phyloP scores from a whole-genome alignment of 1,140 invertebrate species.

The Diorhabda sublineata region DNA sequence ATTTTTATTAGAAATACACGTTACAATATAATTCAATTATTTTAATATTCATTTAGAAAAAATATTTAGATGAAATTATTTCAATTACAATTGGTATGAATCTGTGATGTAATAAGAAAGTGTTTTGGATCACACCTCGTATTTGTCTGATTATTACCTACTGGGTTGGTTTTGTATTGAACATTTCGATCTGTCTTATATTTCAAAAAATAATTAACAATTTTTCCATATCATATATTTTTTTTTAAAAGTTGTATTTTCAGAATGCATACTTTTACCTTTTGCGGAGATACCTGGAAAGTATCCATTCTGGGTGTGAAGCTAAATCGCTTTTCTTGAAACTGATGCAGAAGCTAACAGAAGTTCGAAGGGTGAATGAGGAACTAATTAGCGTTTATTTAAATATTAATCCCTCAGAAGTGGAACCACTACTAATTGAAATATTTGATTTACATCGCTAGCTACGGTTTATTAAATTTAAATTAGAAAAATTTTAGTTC shows the following conservation, averaged over 20 bases:
- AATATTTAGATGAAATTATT: too few species aligned
- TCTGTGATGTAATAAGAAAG: too few species aligned
- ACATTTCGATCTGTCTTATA: too few species aligned
- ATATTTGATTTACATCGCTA: slow-evolving; percentile 81
- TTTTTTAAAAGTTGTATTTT: slow-evolving; percentile 31
- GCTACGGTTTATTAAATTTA: background rate
- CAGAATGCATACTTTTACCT: slow-evolving; percentile 89
- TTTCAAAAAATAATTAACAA: too few species aligned
- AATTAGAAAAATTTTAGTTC: background rate
- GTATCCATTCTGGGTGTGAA: slow-evolving; percentile 75
- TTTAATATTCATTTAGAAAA: too few species aligned
- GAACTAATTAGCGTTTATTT: slow-evolving; percentile 83
- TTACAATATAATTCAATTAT: too few species aligned
- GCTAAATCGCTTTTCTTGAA: slow-evolving; percentile 81
- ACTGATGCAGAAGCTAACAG: slow-evolving; percentile 81
- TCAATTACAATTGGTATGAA: too few species aligned
- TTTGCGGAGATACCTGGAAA: slow-evolving; percentile 79
- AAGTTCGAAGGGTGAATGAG: slow-evolving; percentile 80
- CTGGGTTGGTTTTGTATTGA: too few species aligned
- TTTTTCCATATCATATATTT: too few species aligned
- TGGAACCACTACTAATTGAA: slow-evolving; percentile 88
- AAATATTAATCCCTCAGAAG: slow-evolving; percentile 82
- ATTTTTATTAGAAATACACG: too few species aligned
- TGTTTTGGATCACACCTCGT: too few species aligned
- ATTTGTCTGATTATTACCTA: too few species aligned